Evolutionary conservation across 2,797 vertebrate species (phyloP).

Genomic region (Salarias fasciatus): DNA sequence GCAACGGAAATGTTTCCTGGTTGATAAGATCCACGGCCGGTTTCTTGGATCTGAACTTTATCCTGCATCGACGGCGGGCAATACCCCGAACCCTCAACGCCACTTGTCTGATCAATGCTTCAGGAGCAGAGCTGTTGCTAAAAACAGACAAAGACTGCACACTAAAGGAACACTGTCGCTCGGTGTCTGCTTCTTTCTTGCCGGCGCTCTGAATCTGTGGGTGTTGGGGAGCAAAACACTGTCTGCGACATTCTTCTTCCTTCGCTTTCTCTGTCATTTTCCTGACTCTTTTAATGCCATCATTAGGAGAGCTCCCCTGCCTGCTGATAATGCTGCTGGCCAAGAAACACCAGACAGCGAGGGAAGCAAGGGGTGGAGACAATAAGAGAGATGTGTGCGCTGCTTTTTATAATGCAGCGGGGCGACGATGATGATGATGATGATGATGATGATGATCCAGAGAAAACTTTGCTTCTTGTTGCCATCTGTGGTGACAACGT

Average conservation of each 20-base stretch:
- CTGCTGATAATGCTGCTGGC: conserved; percentile 65
- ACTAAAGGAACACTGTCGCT: conserved; percentile 64
- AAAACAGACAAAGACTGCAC: conserved; percentile 71
- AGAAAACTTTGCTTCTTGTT: conserved; percentile 17
- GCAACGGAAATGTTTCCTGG: background rate
- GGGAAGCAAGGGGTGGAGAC: conserved; percentile 41
- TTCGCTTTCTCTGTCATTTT: conserved; percentile 70
- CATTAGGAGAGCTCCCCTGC: conserved; percentile 75
- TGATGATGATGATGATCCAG: conserved; percentile 37
- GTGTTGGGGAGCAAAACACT: conserved; percentile 73
- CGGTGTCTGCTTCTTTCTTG: conserved; percentile 40
- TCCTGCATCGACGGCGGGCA: conserved; percentile 32
- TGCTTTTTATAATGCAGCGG: conserved; percentile 30
- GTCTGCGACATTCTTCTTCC: conserved; percentile 70
- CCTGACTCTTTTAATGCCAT: conserved; percentile 74
- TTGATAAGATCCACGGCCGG: background rate
- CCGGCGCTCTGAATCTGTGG: conserved; percentile 66
- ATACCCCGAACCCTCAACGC: conserved; percentile 59
- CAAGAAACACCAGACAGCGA: conserved; percentile 55
- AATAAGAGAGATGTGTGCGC: conserved; percentile 43
- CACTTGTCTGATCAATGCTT: conserved; percentile 60
- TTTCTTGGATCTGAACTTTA: conserved; percentile 22
- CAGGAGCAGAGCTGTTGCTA: conserved; percentile 66
- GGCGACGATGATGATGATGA: no score
- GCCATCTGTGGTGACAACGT: conserved; percentile 6